Evolutionary conservation across 2,888 invertebrate genomes (phyloP), one percentile per base, ranked within the genome.

Genomic region (Agrotis ipsilon): DNA sequence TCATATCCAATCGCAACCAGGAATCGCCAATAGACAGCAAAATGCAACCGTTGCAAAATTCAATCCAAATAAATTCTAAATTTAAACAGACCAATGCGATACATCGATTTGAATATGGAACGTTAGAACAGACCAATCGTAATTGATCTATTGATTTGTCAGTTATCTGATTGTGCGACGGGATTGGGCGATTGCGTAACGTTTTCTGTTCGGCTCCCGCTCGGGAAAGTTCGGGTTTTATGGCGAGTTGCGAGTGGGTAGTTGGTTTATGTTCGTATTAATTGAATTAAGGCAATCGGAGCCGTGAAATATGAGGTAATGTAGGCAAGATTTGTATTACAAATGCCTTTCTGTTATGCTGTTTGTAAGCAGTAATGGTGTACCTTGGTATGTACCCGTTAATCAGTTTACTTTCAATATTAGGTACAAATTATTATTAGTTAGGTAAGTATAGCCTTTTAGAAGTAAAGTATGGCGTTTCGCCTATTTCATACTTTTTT

Each of bases 71-170:
- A 80, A 78, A 87, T 87, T 88, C 87, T 70, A 86, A 89, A 86
- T 86, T 83, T 83, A 82, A 88, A 83, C 86, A 83, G 69, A 78
- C 86, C 88, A 89, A 90, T 89, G 83, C 86, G 87, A 86, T 76
- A 82, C 85, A 81, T 79, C 78, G 71, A 87, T 91, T 91, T 90
- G 89, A 89, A 90, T 91, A 90, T 84, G 76, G 85, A 85, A 87
- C 81, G 76, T 75, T 86, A 70, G 72, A 74, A 79, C 85, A 73
- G 78, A 73, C 82, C 85, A 80, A 80, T 82, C 75, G 83, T 92
- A 93, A 93, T 92, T 92, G 92, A 92, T 90, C 94, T 87, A 93
- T 93, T 92, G 91, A 92, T 92, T 92, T 91, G 91, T 93, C 91
- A 90, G 84, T 93, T 92, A 92, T 85, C 86, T 83, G 86, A 85